Base-by-base conservation (phyloP, 2,797 vertebrate species). In the Gallirallus australis region DNA sequence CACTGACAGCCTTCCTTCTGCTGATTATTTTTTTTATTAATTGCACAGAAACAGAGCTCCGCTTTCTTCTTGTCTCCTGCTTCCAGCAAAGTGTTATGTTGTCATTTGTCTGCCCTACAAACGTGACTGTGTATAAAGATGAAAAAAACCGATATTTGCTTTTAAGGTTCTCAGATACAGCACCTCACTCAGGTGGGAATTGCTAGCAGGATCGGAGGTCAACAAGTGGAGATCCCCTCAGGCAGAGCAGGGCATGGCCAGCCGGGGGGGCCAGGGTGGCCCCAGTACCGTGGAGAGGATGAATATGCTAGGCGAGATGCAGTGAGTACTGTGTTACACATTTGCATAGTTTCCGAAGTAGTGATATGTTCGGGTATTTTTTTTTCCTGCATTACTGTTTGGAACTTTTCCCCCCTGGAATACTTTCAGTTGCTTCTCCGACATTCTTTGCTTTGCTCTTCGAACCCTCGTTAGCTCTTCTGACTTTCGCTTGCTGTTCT, bases 131-230 rank as follows among this genome's bases (percentile, higher is more conserved):
- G 70, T 97, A 86, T 95, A 94, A 97, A 97, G 95, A 97, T 96
- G 86, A 96, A 97, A 96, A 96, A 79, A 48, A 48, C 11, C 92
- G 86, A 96, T 97, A 95, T 97, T 97, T 95, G 95, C 94, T 96
- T 92, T 97, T 60, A 97, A 99, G 99, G 99, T 94, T 99, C 99
- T 81, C 99, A 99, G 97, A 98, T 99, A 86, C 99, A 99, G 97
- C 99, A 99, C 97, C 97, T 99, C 97, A 99, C 99, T 15, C 99
- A 99, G 98, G 99, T 99, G 98, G 99, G 99, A 75, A 97, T 99
- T 94, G 99, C 99, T 66, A 99, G 99, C 98, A 99, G 99, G 95
- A 99, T 99, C 11, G 98, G 98, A 37, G 98, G 98, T 12, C 99
- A 99, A 97, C 98, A 98, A 9, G 98, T 98, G 76, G 99, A 99